phyloP scores from a whole-genome alignment of 2,888 invertebrate genomes.

The Serrognathus titanus region DNA sequence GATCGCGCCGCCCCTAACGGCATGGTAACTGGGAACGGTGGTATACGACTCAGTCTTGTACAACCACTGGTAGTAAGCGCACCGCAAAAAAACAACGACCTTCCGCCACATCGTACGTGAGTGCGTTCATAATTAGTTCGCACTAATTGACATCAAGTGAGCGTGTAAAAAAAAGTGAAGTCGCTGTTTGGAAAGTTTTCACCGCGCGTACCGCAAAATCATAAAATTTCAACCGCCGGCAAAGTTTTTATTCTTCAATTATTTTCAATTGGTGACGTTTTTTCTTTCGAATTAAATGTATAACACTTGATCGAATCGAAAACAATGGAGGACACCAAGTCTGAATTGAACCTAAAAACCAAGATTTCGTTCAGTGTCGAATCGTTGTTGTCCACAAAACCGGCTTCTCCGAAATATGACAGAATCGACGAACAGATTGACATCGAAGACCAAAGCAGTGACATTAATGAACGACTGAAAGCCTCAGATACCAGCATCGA shows the following conservation, averaged over 20 bases:
- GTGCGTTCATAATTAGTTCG: background rate
- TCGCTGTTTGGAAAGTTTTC: no score
- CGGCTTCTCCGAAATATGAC: slow-evolving; percentile 11
- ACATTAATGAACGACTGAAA: slow-evolving; percentile 10
- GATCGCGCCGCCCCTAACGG: slow-evolving; percentile 31
- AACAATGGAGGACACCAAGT: slow-evolving; percentile 41
- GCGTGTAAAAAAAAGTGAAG: no score
- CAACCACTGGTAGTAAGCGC: background rate
- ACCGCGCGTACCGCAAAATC: no score
- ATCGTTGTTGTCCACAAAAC: slow-evolving; percentile 53
- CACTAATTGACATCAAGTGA: no score
- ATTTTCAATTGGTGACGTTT: background rate
- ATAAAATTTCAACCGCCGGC: no score
- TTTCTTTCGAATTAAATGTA: background rate
- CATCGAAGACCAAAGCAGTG: slow-evolving; percentile 15
- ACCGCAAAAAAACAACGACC: slow-evolving; percentile 5
- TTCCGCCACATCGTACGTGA: background rate
- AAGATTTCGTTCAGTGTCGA: slow-evolving; percentile 75
- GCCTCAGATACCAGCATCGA: slow-evolving; percentile 21
- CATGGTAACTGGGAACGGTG: slow-evolving; percentile 24
- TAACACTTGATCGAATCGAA: background rate
- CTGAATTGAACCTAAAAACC: slow-evolving; percentile 52
- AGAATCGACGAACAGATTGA: slow-evolving; percentile 17
- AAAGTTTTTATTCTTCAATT: background rate
- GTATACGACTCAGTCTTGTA: slow-evolving; percentile 13